Base-by-base conservation (phyloP, 2,797 vertebrate genomes). In the Morus bassanus region DNA sequence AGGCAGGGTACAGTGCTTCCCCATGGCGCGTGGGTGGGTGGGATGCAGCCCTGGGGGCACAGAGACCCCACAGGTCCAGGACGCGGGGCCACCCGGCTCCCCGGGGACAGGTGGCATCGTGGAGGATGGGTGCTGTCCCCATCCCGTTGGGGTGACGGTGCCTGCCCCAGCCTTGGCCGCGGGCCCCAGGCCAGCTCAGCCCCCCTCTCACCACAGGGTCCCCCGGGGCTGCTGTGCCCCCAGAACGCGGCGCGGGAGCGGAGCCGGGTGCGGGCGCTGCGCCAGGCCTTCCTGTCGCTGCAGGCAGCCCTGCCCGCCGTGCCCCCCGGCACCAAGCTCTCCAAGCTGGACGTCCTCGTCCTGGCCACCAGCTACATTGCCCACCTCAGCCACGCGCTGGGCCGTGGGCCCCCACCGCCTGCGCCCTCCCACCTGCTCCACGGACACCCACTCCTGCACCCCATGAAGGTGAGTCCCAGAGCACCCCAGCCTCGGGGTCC, bases 331-430 rank as follows among this genome's bases (percentile, higher is more conserved):
- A 99, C 99, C 89, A 99, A 99, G 85, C 98, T 99, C 73, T 99
- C 99, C 78, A 99, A 99, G 94, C 94, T 99, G 92, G 99, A 99
- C 3, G 98, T 99, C 77, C 98, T 99, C 61, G 95, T 99, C 70
- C 98, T 99, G 97, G 99, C 99, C 28, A 98, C 98, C 33, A 98
- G 98, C 97, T 99, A 99, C 97, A 99, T 99, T 13, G 98, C 99
- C 80, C 98, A 99, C 96, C 98, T 99, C 65, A 98, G 98, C 22
- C 98, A 98, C 75, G 98, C 94, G 0, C 97, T 99, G 48, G 98
- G 98, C 93, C 98, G 98, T 8, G 98, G 98, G 12, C 33, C 60
- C 27, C 95, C 97, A 63, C 93, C 72, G 0, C 83, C 96, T 21
- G 4, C 4, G 1, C 91, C 96, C 41, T 28, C 59, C 50, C n/a